These are phyloP conservation scores for Pseudomyrmex gracilis DNA, from an alignment of 1,140 invertebrate genomes.

Conservation along the genomic window DNA sequence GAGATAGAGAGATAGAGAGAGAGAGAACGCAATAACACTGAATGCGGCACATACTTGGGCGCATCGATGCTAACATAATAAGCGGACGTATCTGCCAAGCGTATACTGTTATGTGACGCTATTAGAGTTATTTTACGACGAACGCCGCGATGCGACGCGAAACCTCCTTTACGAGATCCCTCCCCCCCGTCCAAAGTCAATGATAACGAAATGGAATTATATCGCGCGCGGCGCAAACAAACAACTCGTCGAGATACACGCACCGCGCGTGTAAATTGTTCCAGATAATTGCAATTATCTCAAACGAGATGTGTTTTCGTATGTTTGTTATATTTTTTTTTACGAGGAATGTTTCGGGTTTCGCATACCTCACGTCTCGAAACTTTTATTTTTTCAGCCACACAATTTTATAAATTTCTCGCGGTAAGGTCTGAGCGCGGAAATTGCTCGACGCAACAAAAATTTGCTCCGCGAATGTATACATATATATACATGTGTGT, in stretches of 20 bases:
- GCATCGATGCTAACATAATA: slow-evolving; percentile 60
- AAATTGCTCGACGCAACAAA: neutral
- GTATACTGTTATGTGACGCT: slow-evolving; percentile 23
- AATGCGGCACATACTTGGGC: slow-evolving; percentile 43
- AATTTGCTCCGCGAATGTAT: neutral
- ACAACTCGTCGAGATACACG: neutral
- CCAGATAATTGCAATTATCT: no score
- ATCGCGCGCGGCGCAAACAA: neutral
- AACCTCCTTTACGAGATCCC: slow-evolving; percentile 34
- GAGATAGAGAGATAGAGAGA: slow-evolving; percentile 26
- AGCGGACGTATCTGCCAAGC: slow-evolving; percentile 54
- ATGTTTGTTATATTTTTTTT: no score
- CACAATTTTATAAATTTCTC: neutral
- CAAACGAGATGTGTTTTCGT: no score
- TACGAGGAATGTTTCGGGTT: no score
- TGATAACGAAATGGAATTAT: slow-evolving; percentile 39
- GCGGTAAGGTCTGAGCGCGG: neutral
- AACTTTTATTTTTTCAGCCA: no score
- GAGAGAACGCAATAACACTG: slow-evolving; percentile 47
- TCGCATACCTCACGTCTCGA: no score
- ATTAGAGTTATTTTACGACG: slow-evolving; percentile 45
- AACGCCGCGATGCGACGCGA: neutral
- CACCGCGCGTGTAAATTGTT: no score
- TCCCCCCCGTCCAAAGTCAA: slow-evolving; percentile 15
- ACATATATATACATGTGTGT: no score